Evolutionary conservation across 2,113 vertebrate genomes (phyloP), one percentile per base, ranked within the genome.

Genomic region (Nothobranchius furzeri): DNA sequence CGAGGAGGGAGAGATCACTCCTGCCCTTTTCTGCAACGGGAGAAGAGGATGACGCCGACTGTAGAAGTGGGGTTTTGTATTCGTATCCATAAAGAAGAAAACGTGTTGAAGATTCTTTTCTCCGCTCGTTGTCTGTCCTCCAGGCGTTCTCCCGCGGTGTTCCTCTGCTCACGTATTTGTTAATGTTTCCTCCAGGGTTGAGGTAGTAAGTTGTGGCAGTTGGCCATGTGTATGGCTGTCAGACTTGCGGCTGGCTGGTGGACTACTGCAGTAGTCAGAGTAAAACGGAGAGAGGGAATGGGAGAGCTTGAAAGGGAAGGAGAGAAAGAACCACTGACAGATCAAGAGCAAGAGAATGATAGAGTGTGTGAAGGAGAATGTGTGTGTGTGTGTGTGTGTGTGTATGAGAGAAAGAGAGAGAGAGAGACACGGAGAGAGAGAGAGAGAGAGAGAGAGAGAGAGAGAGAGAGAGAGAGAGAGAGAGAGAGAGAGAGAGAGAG

Each of bases 181-280:
- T 85, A 82, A 79, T 85, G 85, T 83, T 72, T 85, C 81, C 74
- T 88, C 79, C 81, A 47, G 74, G 82, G 80, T 87, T 78, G 91
- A 93, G 92, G 91, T 92, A 90, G 91, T 92, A 91, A 95, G 94
- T 93, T 94, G 90, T 90, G 88, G 91, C 91, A 88, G 90, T 90
- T 89, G 75, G 89, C 90, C 92, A 87, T 87, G 81, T 83, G 82
- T 84, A 79, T 90, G 87, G 85, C 90, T 86, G 86, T 91, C 89
- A 94, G 82, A 87, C 77, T 87, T 86, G 91, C 83, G 83, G 84
- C 91, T 92, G 84, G 89, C 88, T 91, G 88, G 83, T 71, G 86
- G 87, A 92, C 92, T 92, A 92, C 92, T 87, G 93, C 92, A 88
- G 92, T 90, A 83, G 85, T 86, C 87, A 50, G 84, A 89, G 89